Percentiles rank a stretch among this genome's conserved stretches.
Evolutionary conservation across 2,888 invertebrate species (phyloP).

Genomic region (Sericinus montela): DNA sequence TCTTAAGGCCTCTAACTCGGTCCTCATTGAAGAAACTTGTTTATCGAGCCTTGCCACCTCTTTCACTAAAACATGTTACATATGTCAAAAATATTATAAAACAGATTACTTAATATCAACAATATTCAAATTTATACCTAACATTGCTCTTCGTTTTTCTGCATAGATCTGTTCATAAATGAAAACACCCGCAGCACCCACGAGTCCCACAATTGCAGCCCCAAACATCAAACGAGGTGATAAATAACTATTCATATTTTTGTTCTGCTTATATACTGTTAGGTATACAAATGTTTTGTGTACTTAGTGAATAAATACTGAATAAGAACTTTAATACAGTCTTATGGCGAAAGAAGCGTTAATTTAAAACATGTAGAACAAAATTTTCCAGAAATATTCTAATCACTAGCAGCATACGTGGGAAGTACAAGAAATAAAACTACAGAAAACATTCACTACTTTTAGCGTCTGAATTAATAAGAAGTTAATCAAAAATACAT

Average conservation of each 20-base stretch:
- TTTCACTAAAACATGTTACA: constrained; percentile 44
- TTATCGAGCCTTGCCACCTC: constrained; percentile 65
- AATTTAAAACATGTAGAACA: too few relatives aligned
- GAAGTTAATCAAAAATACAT: background rate
- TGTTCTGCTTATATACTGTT: background rate
- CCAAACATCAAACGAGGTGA: constrained; percentile 62
- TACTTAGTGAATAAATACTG: background rate
- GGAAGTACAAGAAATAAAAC: background rate
- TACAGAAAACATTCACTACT: background rate
- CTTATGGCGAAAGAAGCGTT: too few relatives aligned
- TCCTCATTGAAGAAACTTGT: constrained; percentile 62
- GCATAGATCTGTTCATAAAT: constrained; percentile 71
- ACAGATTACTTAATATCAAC: too few relatives aligned
- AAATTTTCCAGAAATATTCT: constrained; percentile 2
- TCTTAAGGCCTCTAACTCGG: constrained; percentile 60
- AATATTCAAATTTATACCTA: constrained; percentile 56
- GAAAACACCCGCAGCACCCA: constrained; percentile 71
- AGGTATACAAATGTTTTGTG: too few relatives aligned
- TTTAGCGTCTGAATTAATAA: background rate
- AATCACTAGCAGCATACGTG: background rate
- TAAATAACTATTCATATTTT: constrained; percentile 24
- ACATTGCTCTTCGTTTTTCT: constrained; percentile 64
- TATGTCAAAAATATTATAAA: too few relatives aligned
- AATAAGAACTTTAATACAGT: too few relatives aligned
- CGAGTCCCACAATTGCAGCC: constrained; percentile 70